Evolutionary conservation across 2,113 vertebrate species (phyloP), one percentile per base, ranked within the genome.

Genomic region (Anolis carolinensis): DNA sequence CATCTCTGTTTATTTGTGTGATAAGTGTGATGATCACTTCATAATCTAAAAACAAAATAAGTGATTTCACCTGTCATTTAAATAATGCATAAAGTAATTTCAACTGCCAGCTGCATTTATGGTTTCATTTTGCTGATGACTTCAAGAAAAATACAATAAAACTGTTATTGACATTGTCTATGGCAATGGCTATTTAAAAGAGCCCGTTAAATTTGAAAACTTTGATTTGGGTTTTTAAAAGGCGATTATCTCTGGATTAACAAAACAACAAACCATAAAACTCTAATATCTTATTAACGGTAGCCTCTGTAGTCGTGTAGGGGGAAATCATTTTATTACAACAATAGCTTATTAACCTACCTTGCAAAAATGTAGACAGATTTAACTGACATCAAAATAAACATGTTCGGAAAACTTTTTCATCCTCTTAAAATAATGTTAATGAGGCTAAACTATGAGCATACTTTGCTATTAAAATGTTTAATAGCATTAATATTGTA

Each of bases 181-280:
- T 79, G 67, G 48, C 74, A 72, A 18, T 48, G 81, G 63, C 52
- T 83, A 63, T 83, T 82, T 86, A 86, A 84, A 86, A 89, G 90
- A 84, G 67, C 55, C 89, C 86, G 84, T 11, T 71, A 39, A 63
- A 59, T 85, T 44, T 36, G 65, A 30, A n/a, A 27, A n/a, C 44
- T 1, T 0, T 1, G 32, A 8, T 79, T 86, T 39, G 0, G 0
- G 0, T 82, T 92, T 81, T 86, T 4, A 87, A 86, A 88, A 44
- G 3, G 81, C 39, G 27, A 20, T 84, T 79, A 21, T 48, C 10
- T 86, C 55, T 73, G 70, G 50, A 79, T 79, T 83, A 55, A 90
- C 78, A 82, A 48, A 87, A 0, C 18, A 83, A 89, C 34, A 91
- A 87, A 85, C 63, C 59, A 77, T 82, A 88, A 82, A 89, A 79